Evolutionary conservation across 92 coral and sea anemone species (phyloP).

Genomic region (Epizoanthus fatuus): DNA sequence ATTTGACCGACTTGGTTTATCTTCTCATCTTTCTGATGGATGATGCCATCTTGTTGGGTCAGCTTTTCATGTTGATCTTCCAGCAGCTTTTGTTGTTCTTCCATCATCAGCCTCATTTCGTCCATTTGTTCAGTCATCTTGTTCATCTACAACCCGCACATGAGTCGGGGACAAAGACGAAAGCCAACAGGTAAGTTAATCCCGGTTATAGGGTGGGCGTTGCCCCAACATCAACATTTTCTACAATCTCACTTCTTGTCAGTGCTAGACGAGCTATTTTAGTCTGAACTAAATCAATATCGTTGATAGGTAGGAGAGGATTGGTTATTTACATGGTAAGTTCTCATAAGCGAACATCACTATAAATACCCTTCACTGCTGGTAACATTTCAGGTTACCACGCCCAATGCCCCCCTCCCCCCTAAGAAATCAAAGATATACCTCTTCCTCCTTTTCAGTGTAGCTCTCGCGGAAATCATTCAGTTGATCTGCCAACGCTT

Average conservation of each 20-base stretch:
- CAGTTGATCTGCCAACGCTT: constrained; percentile 75
- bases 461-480: constrained; percentile 76
- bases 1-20: constrained; percentile 61
- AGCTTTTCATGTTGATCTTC: constrained; percentile 90
- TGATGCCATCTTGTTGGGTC: constrained; percentile 75
- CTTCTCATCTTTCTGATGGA: constrained; percentile 71
- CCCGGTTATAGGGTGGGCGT: no score
- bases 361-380: no score
- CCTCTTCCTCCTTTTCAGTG: constrained; percentile 86
- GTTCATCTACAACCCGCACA: constrained; percentile 35
- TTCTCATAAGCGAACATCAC: no score
- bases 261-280: no score
- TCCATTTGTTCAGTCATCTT: constrained; percentile 87
- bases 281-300: no score
- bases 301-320: no score
- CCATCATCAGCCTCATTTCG: constrained; percentile 93
- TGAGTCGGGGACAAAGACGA: not conserved
- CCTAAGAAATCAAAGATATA: not conserved
- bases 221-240: no score
- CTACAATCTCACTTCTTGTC: no score
- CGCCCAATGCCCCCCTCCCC: not conserved
- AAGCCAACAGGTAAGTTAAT: not conserved
- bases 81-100: constrained; percentile 87
- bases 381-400: no score
- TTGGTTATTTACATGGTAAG: no score